Percentiles rank a stretch among this genome's conserved stretches.
Evolutionary conservation across 1,140 invertebrate species (phyloP).

Genomic region (Gryon sp.): DNA sequence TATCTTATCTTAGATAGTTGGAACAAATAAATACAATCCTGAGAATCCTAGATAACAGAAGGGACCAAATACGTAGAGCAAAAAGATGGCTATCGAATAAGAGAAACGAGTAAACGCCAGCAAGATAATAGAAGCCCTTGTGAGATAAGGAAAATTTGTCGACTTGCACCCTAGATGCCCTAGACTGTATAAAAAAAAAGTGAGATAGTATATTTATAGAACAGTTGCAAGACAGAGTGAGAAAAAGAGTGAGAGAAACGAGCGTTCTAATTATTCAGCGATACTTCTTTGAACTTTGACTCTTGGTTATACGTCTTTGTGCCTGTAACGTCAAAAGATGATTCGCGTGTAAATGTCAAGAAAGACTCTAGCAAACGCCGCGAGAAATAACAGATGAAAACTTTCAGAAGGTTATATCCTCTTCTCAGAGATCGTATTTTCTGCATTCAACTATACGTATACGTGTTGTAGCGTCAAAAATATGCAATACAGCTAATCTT

Average conservation of each 20-base stretch:
- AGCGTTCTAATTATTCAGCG: slow-evolving; percentile 60
- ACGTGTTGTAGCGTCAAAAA: too few relatives aligned
- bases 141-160: slow-evolving; percentile 64
- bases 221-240: background rate
- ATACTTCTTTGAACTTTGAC: slow-evolving; percentile 60
- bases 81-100: slow-evolving; percentile 63
- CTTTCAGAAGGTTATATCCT: slow-evolving; percentile 41
- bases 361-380: slow-evolving; percentile 10
- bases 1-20: slow-evolving; percentile 56
- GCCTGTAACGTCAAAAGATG: slow-evolving; percentile 26
- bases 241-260: background rate
- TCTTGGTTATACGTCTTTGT: slow-evolving; percentile 31
- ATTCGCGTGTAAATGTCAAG: slow-evolving; percentile 20
- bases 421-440: too few relatives aligned
- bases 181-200: too few relatives aligned
- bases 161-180: slow-evolving; percentile 49
- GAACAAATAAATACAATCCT: slow-evolving; percentile 58
- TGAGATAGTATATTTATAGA: too few relatives aligned
- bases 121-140: slow-evolving; percentile 53
- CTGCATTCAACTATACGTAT: too few relatives aligned
- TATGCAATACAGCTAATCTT: too few relatives aligned
- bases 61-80: slow-evolving; percentile 41
- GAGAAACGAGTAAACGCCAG: slow-evolving; percentile 54
- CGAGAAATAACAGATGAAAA: slow-evolving; percentile 35
- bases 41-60: slow-evolving; percentile 47